Evolutionary conservation across 1,140 invertebrate species (phyloP).

Genomic region (Magallana gigas): DNA sequence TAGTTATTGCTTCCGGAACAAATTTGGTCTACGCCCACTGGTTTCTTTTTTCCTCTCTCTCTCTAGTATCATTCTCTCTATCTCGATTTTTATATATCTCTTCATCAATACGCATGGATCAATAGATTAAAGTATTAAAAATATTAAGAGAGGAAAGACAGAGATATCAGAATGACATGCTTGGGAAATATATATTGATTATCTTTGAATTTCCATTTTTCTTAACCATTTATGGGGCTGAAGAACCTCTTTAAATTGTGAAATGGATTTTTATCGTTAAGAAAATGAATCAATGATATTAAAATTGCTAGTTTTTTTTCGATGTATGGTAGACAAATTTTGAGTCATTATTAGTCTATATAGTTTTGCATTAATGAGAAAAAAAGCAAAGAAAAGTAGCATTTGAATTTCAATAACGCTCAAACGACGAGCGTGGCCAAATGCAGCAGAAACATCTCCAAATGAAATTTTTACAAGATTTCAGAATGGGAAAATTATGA

Average conservation of each 20-base stretch:
- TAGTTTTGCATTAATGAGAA: background rate
- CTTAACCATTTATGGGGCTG: too few relatives aligned
- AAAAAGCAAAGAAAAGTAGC: background rate
- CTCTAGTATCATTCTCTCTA: background rate
- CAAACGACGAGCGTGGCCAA: background rate
- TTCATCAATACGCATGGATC: too few relatives aligned
- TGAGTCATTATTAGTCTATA: slow-evolving; percentile 8
- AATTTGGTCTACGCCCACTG: slow-evolving; percentile 28
- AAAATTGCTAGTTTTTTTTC: too few relatives aligned
- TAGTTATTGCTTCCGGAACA: slow-evolving; percentile 27
- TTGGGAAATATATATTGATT: too few relatives aligned
- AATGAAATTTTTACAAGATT: slow-evolving; percentile 9
- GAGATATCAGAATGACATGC: too few relatives aligned
- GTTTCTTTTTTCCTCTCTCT: background rate
- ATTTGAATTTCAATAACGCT: slow-evolving; percentile 14
- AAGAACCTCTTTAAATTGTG: too few relatives aligned
- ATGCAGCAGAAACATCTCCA: slow-evolving; percentile 8
- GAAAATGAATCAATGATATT: too few relatives aligned
- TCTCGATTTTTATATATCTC: background rate
- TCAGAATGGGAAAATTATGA: slow-evolving; percentile 10
- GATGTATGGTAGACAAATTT: background rate
- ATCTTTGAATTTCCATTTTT: too few relatives aligned
- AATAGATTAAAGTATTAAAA: too few relatives aligned
- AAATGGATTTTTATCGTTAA: too few relatives aligned
- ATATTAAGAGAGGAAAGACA: too few relatives aligned